Percentiles rank a stretch among this genome's conserved stretches.
Conservation (phyloP, 2,113 vertebrate species). For the Archocentrus centrarchus region DNA sequence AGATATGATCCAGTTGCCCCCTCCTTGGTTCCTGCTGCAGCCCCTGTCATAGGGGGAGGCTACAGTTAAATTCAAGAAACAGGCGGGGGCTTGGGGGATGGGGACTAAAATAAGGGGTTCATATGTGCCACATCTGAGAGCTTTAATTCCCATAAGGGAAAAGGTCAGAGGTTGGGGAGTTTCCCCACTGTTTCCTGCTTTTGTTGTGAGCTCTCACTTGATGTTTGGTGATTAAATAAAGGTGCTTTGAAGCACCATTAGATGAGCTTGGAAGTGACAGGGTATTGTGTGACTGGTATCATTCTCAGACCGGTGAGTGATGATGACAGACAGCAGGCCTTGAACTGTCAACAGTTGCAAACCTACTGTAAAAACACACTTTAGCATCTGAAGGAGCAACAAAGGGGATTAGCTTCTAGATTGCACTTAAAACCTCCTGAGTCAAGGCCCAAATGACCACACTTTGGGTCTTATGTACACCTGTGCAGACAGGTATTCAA, state of each 20-base stretch:
- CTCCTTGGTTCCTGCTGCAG: constrained; percentile 21
- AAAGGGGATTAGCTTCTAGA: constrained; percentile 38
- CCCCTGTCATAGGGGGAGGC: not conserved
- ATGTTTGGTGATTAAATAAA: constrained; percentile 63
- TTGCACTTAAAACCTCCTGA: constrained; percentile 34
- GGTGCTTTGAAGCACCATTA: constrained; percentile 66
- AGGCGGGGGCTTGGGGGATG: not conserved
- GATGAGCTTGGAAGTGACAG: constrained; percentile 33
- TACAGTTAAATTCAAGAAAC: constrained; percentile 19
- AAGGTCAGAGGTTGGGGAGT: constrained; percentile 68
- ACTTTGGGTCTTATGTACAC: constrained; percentile 30
- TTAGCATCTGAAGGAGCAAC: constrained; percentile 21
- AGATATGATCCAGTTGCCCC: constrained; percentile 56
- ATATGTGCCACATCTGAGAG: constrained; percentile 62
- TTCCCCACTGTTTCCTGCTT: constrained; percentile 64
- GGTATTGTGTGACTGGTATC: not conserved
- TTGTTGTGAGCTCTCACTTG: constrained; percentile 64
- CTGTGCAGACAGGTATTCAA: constrained; percentile 38
- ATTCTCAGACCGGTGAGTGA: constrained; percentile 20
- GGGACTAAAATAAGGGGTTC: constrained; percentile 40
- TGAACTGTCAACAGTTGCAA: constrained; percentile 49
- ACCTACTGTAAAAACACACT: constrained; percentile 56
- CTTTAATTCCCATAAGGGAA: constrained; percentile 58
- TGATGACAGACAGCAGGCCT: constrained; percentile 53
- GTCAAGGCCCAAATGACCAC: constrained; percentile 27